phyloP scores from a whole-genome alignment of 2,888 invertebrate species.

The Ethmia dodecea region DNA sequence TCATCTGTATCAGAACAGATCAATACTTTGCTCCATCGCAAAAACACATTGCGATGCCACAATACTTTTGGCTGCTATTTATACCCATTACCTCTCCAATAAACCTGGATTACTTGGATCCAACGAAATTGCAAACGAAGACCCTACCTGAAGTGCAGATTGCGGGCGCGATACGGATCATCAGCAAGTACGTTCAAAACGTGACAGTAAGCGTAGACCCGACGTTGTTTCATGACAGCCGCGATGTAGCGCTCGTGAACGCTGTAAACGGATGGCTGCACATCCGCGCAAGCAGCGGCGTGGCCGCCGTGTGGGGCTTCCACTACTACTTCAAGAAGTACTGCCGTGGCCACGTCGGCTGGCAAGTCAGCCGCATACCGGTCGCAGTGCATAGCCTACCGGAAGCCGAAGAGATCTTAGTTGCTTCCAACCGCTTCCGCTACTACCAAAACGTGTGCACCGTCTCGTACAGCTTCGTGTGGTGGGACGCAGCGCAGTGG shows the following conservation, averaged over 20 bases:
- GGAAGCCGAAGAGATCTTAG: conserved; percentile 11
- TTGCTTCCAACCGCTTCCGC: conserved; percentile 86
- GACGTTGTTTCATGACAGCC: background rate
- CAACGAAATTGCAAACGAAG: background rate
- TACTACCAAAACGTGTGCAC: conserved; percentile 98
- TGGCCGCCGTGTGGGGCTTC: conserved; percentile 90
- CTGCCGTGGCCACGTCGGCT: conserved; percentile 89
- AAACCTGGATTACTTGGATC: background rate
- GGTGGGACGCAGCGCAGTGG: conserved; percentile 94
- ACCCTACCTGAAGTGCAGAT: background rate
- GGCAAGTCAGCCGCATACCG: conserved; percentile 79
- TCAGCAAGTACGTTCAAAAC: background rate
- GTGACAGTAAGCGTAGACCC: background rate
- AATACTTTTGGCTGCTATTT: too few species aligned
- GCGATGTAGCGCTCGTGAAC: background rate
- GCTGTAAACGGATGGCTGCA: conserved; percentile 21
- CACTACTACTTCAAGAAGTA: conserved; percentile 91
- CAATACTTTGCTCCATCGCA: too few species aligned
- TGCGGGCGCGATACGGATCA: background rate
- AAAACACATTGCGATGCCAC: too few species aligned
- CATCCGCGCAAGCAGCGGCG: conserved; percentile 82
- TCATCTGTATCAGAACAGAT: too few species aligned
- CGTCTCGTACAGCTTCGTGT: conserved; percentile 87
- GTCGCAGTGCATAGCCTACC: background rate
- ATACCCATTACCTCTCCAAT: too few species aligned